phyloP scores from a whole-genome alignment of 2,797 vertebrate genomes.

The Rhincodon typus region DNA sequence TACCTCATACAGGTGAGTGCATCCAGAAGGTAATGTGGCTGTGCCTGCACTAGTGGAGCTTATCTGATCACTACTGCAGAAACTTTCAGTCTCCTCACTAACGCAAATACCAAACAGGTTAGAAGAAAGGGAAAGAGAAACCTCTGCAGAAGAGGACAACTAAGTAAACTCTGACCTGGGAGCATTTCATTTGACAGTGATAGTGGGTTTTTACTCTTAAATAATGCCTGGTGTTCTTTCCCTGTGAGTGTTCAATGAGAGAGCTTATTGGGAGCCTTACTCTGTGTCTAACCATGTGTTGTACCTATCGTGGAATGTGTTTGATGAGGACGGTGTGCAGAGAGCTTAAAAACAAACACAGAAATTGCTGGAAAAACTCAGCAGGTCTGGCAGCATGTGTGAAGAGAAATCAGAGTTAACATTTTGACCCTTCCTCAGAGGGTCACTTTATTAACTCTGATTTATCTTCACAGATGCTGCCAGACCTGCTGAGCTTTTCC shows the following conservation, averaged over 20 bases:
- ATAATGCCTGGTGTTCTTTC: neutral
- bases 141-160: neutral
- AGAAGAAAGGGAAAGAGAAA: neutral
- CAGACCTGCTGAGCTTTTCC: no score
- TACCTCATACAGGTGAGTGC: constrained; percentile 74
- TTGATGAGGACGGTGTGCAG: no score
- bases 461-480: no score
- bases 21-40: neutral
- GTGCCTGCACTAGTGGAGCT: neutral
- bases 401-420: no score
- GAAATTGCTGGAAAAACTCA: no score
- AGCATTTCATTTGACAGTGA: neutral
- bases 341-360: no score
- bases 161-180: neutral
- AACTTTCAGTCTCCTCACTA: neutral
- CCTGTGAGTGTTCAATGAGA: neutral
- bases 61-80: neutral
- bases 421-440: no score
- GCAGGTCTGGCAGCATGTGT: no score
- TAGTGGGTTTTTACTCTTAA: neutral
- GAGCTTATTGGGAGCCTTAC: neutral
- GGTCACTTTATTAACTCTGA: no score
- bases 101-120: neutral
- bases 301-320: neutral
- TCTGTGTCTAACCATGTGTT: neutral